Evolutionary conservation across 1,140 invertebrate species (phyloP).

Genomic region (Pomacea maculata): DNA sequence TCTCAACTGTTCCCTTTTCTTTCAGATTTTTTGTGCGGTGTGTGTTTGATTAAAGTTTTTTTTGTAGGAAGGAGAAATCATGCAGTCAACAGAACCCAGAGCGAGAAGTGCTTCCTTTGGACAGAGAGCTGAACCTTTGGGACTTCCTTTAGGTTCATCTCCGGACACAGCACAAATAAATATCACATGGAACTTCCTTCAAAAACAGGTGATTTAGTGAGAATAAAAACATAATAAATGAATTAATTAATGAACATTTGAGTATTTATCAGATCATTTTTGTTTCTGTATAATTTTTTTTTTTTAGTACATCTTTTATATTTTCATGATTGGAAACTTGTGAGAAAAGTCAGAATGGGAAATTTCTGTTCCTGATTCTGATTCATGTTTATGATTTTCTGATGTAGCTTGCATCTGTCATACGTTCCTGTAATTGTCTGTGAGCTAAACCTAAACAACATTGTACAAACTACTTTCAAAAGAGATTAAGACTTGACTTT

Average conservation of each 20-base stretch:
- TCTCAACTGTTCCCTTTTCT: too few species aligned
- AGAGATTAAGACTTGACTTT: not conserved
- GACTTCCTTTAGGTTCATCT: constrained; percentile 15
- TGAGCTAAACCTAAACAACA: too few species aligned
- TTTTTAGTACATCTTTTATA: not conserved
- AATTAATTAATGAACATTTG: too few species aligned
- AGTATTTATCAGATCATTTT: too few species aligned
- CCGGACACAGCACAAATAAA: constrained; percentile 34
- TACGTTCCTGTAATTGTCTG: too few species aligned
- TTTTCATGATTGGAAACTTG: not conserved
- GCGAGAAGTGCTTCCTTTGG: constrained; percentile 52
- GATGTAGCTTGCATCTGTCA: too few species aligned
- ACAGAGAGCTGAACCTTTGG: constrained; percentile 26
- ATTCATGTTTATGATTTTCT: not conserved
- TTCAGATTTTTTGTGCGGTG: too few species aligned
- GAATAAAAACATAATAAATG: too few species aligned
- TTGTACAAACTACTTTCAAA: too few species aligned
- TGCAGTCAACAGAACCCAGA: constrained; percentile 19
- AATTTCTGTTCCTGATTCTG: not conserved
- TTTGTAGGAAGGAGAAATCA: too few species aligned
- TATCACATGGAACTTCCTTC: constrained; percentile 52
- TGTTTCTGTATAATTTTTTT: not conserved
- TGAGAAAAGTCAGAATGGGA: not conserved
- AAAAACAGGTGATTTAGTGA: constrained; percentile 45
- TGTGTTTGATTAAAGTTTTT: too few species aligned